Evolutionary conservation across 2,888 invertebrate genomes (phyloP).

Genomic region (Athalia cordata): DNA sequence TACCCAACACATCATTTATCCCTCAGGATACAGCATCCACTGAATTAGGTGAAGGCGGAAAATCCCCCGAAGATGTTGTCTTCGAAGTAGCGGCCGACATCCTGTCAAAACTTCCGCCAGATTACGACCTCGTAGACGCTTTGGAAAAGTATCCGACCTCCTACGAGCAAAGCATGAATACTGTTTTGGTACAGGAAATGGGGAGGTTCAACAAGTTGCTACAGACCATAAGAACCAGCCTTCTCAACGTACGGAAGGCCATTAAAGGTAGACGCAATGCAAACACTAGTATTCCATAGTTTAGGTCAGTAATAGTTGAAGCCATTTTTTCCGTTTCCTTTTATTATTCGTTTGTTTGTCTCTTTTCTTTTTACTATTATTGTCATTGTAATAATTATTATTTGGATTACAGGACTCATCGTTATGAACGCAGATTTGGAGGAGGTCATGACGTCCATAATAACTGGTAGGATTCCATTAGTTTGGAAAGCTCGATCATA

Average conservation of each 20-base stretch:
- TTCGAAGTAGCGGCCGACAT: slow-evolving; percentile 88
- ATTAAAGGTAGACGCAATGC: slow-evolving; percentile 81
- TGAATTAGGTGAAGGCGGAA: slow-evolving; percentile 76
- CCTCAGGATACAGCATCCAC: slow-evolving; percentile 79
- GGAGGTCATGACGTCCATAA: slow-evolving; percentile 88
- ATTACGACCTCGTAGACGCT: slow-evolving; percentile 81
- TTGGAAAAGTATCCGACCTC: slow-evolving; percentile 83
- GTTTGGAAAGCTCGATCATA: slow-evolving; percentile 92
- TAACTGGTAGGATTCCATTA: slow-evolving; percentile 88
- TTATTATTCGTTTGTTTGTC: too few species aligned
- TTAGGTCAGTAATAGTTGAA: neutral
- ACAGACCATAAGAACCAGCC: slow-evolving; percentile 82
- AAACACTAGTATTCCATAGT: too few species aligned
- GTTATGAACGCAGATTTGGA: slow-evolving; percentile 91
- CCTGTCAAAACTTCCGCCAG: slow-evolving; percentile 83
- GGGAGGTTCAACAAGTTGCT: slow-evolving; percentile 86
- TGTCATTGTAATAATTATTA: neutral
- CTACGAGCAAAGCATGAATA: slow-evolving; percentile 94
- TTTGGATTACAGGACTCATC: slow-evolving; percentile 81
- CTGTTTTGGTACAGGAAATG: slow-evolving; percentile 92
- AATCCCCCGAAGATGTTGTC: slow-evolving; percentile 87
- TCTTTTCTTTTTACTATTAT: too few species aligned
- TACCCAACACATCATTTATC: neutral
- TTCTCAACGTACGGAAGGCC: slow-evolving; percentile 90
- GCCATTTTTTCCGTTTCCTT: too few species aligned